Conservation (phyloP, 2,113 vertebrate genomes). For the Xenopus laevis region DNA sequence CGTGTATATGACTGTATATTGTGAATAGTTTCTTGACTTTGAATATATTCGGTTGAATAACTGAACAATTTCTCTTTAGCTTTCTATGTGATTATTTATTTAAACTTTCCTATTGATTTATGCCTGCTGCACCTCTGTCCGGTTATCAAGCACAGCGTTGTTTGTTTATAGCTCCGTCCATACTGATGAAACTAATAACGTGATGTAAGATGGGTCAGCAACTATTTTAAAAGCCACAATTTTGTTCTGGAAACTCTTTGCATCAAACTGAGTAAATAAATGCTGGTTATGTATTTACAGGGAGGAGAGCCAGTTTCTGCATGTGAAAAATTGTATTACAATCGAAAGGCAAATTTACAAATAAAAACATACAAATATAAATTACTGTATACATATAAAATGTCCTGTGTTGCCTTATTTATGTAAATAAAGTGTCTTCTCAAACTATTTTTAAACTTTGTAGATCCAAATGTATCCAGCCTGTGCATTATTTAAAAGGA, state of each 20-base stretch:
- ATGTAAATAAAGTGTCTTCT: no score
- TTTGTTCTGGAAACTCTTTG: neutral
- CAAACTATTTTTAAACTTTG: no score
- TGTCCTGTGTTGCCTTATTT: no score
- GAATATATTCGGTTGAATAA: constrained; percentile 8
- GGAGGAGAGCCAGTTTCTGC: neutral
- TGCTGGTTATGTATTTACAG: neutral
- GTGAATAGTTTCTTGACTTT: constrained; percentile 21
- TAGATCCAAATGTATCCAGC: no score
- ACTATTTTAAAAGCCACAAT: neutral
- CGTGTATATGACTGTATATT: constrained; percentile 12
- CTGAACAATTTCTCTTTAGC: constrained; percentile 1
- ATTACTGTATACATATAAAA: no score
- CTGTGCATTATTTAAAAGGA: no score
- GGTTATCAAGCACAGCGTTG: neutral
- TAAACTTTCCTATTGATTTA: constrained; percentile 5
- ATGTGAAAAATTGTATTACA: no score
- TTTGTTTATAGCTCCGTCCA: constrained; percentile 14
- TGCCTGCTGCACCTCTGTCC: neutral
- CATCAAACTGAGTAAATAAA: neutral
- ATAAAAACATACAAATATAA: no score
- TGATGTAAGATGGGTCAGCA: neutral
- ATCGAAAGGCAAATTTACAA: no score
- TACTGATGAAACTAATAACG: neutral
- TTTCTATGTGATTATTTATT: constrained; percentile 35